phyloP scores from a whole-genome alignment of 1,140 invertebrate genomes.

The Lepidotrigona ventralis region DNA sequence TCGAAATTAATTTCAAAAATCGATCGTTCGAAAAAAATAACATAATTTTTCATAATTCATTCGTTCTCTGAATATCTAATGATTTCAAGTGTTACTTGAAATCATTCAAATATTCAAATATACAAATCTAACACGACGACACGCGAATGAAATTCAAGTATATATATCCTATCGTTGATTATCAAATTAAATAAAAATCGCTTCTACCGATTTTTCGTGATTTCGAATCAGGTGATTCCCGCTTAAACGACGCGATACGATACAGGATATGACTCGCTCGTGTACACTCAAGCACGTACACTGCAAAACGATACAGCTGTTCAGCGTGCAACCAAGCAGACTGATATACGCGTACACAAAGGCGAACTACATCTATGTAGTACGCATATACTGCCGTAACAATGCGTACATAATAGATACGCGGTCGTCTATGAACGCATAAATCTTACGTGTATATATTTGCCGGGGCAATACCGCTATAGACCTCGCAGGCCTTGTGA shows the following conservation, averaged over 20 bases:
- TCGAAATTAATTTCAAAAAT: too few species aligned
- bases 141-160: too few species aligned
- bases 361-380: background rate
- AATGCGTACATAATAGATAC: slow-evolving; percentile 35
- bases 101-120: too few species aligned
- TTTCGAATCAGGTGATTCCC: background rate
- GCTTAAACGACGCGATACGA: background rate
- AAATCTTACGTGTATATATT: slow-evolving; percentile 33
- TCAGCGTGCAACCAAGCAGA: background rate
- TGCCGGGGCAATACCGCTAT: background rate
- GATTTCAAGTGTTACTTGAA: too few species aligned
- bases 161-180: too few species aligned
- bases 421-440: slow-evolving; percentile 5
- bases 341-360: slow-evolving; percentile 10
- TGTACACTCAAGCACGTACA: too few species aligned
- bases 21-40: too few species aligned
- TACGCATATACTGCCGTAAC: slow-evolving; percentile 16
- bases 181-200: too few species aligned
- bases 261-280: background rate
- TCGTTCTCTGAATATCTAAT: too few species aligned
- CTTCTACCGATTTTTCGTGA: background rate
- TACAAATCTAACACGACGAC: too few species aligned
- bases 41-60: too few species aligned
- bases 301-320: background rate
- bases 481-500: background rate